A percentile compares a stretch with the other conserved stretches of the same genome.
phyloP scores from a whole-genome alignment of 2,888 invertebrate genomes.

The Cryptocephalus primarius region DNA sequence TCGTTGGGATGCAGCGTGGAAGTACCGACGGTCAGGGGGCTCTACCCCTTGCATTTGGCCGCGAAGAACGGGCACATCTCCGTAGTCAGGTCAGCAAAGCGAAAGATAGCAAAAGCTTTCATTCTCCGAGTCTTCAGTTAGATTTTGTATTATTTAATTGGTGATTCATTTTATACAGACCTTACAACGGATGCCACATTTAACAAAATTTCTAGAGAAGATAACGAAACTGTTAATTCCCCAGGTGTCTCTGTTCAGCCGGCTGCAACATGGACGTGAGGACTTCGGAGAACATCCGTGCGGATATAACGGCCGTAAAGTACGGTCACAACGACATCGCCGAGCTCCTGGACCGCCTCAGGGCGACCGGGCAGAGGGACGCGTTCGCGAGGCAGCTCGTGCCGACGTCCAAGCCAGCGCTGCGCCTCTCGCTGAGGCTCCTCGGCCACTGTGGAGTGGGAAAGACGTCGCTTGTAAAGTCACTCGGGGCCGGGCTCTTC shows the following conservation, averaged over 20 bases:
- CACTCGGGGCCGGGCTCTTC: conserved; percentile 56
- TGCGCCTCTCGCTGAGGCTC: conserved; percentile 51
- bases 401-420: conserved; percentile 44
- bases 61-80: conserved; percentile 60
- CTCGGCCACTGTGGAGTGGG: conserved; percentile 63
- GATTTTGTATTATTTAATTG: no score
- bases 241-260: conserved; percentile 54
- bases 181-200: no score
- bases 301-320: conserved; percentile 67
- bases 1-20: conserved; percentile 51
- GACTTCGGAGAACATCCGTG: conserved; percentile 58
- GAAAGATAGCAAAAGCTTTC: conserved; percentile 3
- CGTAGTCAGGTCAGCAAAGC: conserved; percentile 43
- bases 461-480: conserved; percentile 57
- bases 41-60: conserved; percentile 59
- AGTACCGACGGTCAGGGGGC: conserved; percentile 47
- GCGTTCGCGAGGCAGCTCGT: conserved; percentile 46
- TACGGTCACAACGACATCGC: conserved; percentile 60
- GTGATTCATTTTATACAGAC: no score
- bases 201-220: no score
- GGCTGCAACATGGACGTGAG: conserved; percentile 58
- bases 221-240: no score
- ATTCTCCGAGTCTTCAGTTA: no score
- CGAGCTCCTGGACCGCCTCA: conserved; percentile 52
- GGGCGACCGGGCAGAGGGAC: conserved; percentile 40